Conservation (phyloP, 2,888 invertebrate genomes). For the Xanthorhoe spadicearia region DNA sequence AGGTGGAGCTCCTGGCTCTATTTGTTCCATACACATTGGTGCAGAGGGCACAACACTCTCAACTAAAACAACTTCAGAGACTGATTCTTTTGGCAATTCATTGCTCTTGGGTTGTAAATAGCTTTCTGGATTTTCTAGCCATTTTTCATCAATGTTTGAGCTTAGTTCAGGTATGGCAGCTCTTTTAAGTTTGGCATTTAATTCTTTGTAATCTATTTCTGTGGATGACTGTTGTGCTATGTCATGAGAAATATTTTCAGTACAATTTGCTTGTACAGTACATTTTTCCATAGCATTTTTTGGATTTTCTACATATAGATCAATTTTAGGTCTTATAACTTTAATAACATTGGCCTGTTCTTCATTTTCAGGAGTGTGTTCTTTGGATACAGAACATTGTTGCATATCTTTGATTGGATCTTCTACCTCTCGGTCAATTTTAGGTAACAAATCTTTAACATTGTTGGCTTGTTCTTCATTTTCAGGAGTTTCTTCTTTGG, state of each 20-base stretch:
- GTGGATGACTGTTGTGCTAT: not conserved
- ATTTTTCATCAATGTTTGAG: constrained; percentile 37
- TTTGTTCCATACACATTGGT: constrained; percentile 61
- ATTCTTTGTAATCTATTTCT: constrained; percentile 44
- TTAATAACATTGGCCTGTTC: not conserved
- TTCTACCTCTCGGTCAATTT: no score
- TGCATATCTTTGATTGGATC: no score
- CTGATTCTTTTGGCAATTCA: constrained; percentile 3
- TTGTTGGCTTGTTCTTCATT: constrained; percentile 1
- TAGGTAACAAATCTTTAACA: no score
- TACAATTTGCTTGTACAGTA: not conserved
- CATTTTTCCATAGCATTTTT: not conserved
- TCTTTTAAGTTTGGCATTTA: constrained; percentile 51
- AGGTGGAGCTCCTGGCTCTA: constrained; percentile 11
- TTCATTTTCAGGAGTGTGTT: no score
- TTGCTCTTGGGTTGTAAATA: constrained; percentile 34
- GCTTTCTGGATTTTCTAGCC: constrained; percentile 41
- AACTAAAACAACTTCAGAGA: constrained; percentile 13
- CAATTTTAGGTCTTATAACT: not conserved
- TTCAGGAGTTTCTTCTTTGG: not conserved
- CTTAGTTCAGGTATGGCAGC: constrained; percentile 44
- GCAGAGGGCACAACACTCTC: constrained; percentile 64
- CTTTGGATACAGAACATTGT: no score
- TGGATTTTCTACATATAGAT: not conserved
- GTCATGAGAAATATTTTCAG: not conserved